Base-by-base conservation (phyloP, 2,888 invertebrate species). In the Meiosimyza platycephala region DNA sequence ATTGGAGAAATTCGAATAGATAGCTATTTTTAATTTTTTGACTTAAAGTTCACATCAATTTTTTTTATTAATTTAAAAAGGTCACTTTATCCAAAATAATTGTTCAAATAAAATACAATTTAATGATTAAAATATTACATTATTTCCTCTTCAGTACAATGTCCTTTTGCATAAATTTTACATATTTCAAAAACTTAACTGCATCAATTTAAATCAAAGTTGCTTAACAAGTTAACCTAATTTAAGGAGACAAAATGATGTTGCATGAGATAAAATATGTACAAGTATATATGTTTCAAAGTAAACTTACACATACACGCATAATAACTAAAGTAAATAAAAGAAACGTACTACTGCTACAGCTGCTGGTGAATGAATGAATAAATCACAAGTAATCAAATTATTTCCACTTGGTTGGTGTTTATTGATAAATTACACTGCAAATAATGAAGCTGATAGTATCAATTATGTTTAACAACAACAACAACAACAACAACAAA, bases 401-500 rank as follows among this genome's bases (percentile, higher is more conserved):
- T 83, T 83, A 84, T 80, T 83, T 83, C 81, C 83, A 83, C 82
- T 80, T 80, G 80, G 82, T 82, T 83, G 84, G 78, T 82, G 84
- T 83, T 83, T 84, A 83, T 83, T 83, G 83, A 84, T 83, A 84
- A 83, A 84, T 83, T 83, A 79, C 80, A 79, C 84, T 81, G 82
- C 84, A 84, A 80, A 83, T 80, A 83, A 84, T 83, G 40, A 83
- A 84, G 83, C 82, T 83, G 83, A 83, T 83, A 84, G 82, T 82
- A 84, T 84, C 84, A 83, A 84, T 83, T 83, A 84, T 82, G 81
- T 84, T 80, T 74, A 79, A 81, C 78, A 33, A 40, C 22, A 51
- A 62, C 48, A 28, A 62, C 18, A n/a, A n/a, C n/a, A 52, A 62
- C 22, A 60, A 52, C 18, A 48, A 22, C 33, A 60, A 51, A 59